Conservation (phyloP, 1,140 invertebrate genomes). For the Drosophila watanabei region DNA sequence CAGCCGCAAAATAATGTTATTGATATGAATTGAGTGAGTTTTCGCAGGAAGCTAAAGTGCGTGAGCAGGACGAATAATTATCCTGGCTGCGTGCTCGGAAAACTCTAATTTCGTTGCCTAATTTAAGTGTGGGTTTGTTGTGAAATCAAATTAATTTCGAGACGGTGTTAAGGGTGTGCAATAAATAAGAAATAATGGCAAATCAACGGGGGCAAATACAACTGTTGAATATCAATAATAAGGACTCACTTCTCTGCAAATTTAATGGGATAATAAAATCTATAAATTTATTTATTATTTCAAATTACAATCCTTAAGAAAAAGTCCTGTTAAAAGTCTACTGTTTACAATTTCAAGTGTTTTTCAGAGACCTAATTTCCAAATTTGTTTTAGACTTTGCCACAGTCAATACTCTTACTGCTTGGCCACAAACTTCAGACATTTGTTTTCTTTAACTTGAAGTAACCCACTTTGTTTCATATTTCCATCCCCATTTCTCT, state of each 20-base stretch:
- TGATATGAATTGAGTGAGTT: slow-evolving; percentile 65
- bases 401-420: background rate
- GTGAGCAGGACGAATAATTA: slow-evolving; percentile 50
- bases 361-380: background rate
- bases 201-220: slow-evolving; percentile 10
- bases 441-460: slow-evolving; percentile 3
- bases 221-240: slow-evolving; percentile 9
- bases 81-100: slow-evolving; percentile 39
- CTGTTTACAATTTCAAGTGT: background rate
- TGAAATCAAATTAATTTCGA: slow-evolving; percentile 45
- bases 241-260: background rate
- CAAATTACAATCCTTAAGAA: background rate
- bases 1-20: slow-evolving; percentile 57
- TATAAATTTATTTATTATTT: background rate
- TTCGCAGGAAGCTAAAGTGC: slow-evolving; percentile 55
- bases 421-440: background rate
- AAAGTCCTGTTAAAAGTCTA: background rate
- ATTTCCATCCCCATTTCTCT: background rate
- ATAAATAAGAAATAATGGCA: slow-evolving; percentile 36
- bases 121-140: slow-evolving; percentile 11
- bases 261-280: background rate
- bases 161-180: background rate
- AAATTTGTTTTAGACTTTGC: background rate
- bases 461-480: slow-evolving; percentile 12
- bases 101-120: slow-evolving; percentile 26